These are phyloP conservation scores for Heteronetta atricapilla DNA, from an alignment of 2,113 vertebrate genomes.

Conservation along the genomic window DNA sequence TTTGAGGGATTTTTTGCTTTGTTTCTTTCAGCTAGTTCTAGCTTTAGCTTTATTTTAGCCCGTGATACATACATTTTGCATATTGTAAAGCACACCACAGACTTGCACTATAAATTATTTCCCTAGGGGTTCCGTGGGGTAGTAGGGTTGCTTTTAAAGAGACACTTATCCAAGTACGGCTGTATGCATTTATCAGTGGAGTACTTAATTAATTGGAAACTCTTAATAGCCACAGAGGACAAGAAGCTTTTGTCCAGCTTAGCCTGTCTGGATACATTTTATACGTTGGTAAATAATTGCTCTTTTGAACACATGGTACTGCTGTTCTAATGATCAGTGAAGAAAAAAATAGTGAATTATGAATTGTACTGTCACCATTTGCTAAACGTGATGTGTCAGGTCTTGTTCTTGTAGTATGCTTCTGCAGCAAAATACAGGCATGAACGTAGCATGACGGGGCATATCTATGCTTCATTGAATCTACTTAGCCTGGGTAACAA, in stretches of 20 bases:
- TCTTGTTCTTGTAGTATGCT: neutral
- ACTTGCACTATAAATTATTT: neutral
- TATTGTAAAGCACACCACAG: neutral
- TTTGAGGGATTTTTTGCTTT: neutral
- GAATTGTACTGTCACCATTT: neutral
- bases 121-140: neutral
- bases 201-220: slow-evolving; percentile 32
- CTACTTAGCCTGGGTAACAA: neutral
- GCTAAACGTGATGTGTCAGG: neutral
- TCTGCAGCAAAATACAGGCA: neutral
- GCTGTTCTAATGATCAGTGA: neutral
- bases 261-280: neutral
- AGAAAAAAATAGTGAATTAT: neutral
- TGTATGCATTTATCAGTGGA: neutral
- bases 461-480: neutral
- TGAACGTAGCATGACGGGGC: neutral
- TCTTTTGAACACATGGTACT: neutral
- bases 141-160: slow-evolving; percentile 1
- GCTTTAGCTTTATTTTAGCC: neutral
- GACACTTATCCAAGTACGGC: neutral
- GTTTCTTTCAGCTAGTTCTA: neutral
- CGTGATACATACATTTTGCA: neutral
- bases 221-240: neutral
- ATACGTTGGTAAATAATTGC: neutral
- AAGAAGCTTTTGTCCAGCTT: slow-evolving; percentile 4